Evolutionary conservation across 1,140 invertebrate species (phyloP), one percentile per base, ranked within the genome.

Genomic region (Globodera rostochiensis): DNA sequence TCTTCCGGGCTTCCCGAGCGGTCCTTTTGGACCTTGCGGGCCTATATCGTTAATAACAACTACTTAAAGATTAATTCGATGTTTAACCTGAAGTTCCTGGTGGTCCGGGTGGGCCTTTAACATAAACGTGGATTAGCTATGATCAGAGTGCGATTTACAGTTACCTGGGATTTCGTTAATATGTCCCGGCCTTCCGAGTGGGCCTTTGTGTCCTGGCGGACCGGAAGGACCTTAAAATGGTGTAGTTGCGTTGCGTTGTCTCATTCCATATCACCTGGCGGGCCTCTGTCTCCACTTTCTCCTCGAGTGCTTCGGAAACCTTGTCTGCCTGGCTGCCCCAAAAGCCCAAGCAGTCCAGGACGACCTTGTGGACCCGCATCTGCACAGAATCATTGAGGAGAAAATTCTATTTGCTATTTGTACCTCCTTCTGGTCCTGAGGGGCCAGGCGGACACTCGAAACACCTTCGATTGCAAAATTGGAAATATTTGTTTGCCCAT

Each of bases 361-460:
- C 36, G 6, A 25, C 80, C 80, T 64, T 77, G 46, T 21, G 57
- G 53, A 5, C 80, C 80, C 0, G 74, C 60, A 15, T 79, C 67
- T 64, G 67, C 67, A 53, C 25, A 57, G 15, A 64, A 19, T 70
- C 77, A 49, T 73, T 36, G 64, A 25, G 6, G n/a, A 9, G 1
- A 75, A 75, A 15, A 11, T 69, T 25, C 2, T 15, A 75, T 67
- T 67, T 66, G 6, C 9, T 36, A 36, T 46, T 46, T n/a, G 36
- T 71, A 79, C 57, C 25, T 79, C 80, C 80, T 45, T 36, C 64
- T n/a, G 60, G 80, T n/a, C 80, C 80, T n/a, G 80, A 21, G 13
- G 74, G 73, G 11, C 74, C 70, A 47, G 46, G 73, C 19, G 80
- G 70, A 50, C 80, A 81, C 15, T 74, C 57, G 19, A 73, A 73